Base-by-base conservation (phyloP, 2,888 invertebrate species). In the Tenthredo notha region DNA sequence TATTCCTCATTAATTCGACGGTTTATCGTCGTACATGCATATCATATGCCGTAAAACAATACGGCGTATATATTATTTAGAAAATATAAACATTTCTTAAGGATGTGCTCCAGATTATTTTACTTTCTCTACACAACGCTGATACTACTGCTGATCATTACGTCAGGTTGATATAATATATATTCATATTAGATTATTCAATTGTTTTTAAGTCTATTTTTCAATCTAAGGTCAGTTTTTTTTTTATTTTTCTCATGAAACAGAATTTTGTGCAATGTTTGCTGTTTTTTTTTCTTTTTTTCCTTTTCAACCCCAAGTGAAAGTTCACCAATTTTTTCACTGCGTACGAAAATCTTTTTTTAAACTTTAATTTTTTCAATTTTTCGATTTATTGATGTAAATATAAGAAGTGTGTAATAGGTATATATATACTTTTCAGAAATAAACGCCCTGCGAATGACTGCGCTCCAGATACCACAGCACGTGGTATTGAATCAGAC, bases 401-500 rank as follows among this genome's bases (percentile, higher is more conserved):
- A 43, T 43, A 12, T 47, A 47, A 3, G 15, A 47, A 47, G 47
- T 47, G 47, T 47, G 47, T 15, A 3, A 47, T 47, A 15, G 2
- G 2, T 2, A 33, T 33, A 33, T n/a, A 33, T 33, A 33, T 47
- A 47, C 3, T 15, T 84, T 85, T 37, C 85, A 85, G 85, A 78
- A 18, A 70, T 25, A 40, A 25, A 89, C 87, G 90, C 89, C 86
- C 94, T 98, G 90, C 95, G 96, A 90, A 95, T 98, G 93, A 95
- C 96, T 88, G 97, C 97, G 93, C 94, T 98, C 85, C 95, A 96
- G 89, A 96, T 98, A 91, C 98, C 98, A 25, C 96, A 96, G 88
- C 97, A 98, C 94, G 97, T 97, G 88, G 96, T 97, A 86, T 95
- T 97, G 87, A 96, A 97, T 89, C 96, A 97, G 91, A 96, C 96